Conservation (phyloP, 2,797 vertebrate species). For the Ctenopoma kingsleyae region DNA sequence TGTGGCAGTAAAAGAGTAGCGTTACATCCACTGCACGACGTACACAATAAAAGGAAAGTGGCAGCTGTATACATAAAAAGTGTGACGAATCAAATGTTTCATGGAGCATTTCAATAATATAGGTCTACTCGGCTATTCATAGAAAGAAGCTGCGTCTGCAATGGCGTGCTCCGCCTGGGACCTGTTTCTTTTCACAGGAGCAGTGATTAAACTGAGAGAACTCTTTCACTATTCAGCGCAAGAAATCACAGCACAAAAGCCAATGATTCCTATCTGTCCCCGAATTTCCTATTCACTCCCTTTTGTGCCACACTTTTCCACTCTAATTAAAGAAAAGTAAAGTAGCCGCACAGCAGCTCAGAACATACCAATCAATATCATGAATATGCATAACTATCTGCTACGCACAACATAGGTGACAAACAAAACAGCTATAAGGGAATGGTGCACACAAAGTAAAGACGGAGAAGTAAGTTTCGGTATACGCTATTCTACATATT, state of each 20-base stretch:
- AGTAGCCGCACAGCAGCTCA: conserved; percentile 60
- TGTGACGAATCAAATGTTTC: conserved; percentile 73
- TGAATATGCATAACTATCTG: conserved; percentile 74
- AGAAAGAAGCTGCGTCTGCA: conserved; percentile 70
- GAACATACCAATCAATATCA: conserved; percentile 64
- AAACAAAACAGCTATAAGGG: conserved; percentile 33
- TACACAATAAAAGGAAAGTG: conserved; percentile 77
- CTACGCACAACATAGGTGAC: conserved; percentile 10
- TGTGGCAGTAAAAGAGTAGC: conserved; percentile 71
- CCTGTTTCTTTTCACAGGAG: conserved; percentile 79
- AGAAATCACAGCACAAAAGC: conserved; percentile 83
- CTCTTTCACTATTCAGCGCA: conserved; percentile 75
- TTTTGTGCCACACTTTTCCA: conserved; percentile 67
- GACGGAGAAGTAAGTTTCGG: conserved; percentile 22
- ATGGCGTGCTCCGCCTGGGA: conserved; percentile 64
- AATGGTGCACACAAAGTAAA: conserved; percentile 16
- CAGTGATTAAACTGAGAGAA: conserved; percentile 84
- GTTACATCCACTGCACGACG: conserved; percentile 68
- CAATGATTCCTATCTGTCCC: conserved; percentile 80
- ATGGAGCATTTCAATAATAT: conserved; percentile 80
- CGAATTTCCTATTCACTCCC: conserved; percentile 66
- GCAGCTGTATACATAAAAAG: conserved; percentile 82
- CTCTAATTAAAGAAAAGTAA: conserved; percentile 80
- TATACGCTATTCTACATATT: conserved; percentile 9
- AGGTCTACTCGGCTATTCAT: conserved; percentile 79